Evolutionary conservation across 2,113 vertebrate genomes (phyloP).

Genomic region (Eclectus roratus): DNA sequence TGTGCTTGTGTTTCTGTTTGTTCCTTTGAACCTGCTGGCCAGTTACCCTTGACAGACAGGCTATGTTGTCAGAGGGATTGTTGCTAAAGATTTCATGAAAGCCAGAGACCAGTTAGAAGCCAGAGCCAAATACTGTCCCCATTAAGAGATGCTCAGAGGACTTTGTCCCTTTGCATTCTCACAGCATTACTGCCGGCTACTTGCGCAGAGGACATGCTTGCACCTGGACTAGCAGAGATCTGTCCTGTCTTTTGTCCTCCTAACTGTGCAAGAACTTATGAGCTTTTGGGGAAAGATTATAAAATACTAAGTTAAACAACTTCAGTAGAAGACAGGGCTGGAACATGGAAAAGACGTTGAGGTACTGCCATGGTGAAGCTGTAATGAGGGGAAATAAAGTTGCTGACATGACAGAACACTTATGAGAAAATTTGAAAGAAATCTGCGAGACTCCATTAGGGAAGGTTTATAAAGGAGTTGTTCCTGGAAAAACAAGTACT

Average conservation of each 20-base stretch:
- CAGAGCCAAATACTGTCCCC: background rate
- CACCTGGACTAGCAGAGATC: background rate
- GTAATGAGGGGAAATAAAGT: background rate
- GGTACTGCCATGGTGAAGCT: background rate
- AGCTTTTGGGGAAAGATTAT: background rate
- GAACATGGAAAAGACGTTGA: background rate
- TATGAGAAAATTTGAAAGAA: background rate
- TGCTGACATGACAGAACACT: background rate
- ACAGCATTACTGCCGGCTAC: background rate
- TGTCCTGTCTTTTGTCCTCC: background rate
- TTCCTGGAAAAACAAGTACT: background rate
- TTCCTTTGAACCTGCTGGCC: background rate
- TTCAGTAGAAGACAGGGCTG: background rate
- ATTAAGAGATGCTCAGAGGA: background rate
- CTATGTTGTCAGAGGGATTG: background rate
- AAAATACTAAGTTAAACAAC: background rate
- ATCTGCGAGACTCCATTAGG: background rate
- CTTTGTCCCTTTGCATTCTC: background rate
- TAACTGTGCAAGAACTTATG: background rate
- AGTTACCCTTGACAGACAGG: background rate
- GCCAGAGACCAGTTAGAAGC: background rate
- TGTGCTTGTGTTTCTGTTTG: background rate
- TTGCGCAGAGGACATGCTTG: background rate
- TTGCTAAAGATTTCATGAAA: conserved; percentile 3
- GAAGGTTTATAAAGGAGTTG: background rate